Conservation (phyloP, 2,888 invertebrate genomes). For the Macrosiphum euphorbiae region DNA sequence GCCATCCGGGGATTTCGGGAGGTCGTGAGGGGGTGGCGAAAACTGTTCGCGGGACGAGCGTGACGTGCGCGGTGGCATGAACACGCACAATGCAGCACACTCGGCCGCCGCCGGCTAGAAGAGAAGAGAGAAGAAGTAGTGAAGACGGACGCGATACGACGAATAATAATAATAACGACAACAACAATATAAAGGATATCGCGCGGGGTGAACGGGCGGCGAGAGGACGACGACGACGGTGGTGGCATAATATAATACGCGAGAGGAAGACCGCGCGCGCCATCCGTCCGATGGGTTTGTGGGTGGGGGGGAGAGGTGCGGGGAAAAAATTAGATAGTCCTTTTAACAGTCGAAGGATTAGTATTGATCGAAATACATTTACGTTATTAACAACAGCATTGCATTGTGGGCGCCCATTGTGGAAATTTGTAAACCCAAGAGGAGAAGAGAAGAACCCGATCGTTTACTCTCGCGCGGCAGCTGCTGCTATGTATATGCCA, state of each 20-base stretch:
- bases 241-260: neutral
- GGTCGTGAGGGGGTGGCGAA: neutral
- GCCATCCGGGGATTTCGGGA: neutral
- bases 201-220: neutral
- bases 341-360: slow-evolving; percentile 57
- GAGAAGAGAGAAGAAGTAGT: neutral
- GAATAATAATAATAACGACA: neutral
- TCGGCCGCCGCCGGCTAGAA: slow-evolving; percentile 1
- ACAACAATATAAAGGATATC: neutral
- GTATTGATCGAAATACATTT: slow-evolving; percentile 52
- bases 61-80: slow-evolving; percentile 27
- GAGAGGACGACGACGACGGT: neutral
- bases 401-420: slow-evolving; percentile 52
- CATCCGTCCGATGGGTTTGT: no score
- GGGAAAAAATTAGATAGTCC: slow-evolving; percentile 37
- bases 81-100: neutral
- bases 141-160: slow-evolving; percentile 3
- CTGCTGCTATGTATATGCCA: neutral
- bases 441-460: slow-evolving; percentile 47
- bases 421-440: slow-evolving; percentile 35
- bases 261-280: neutral
- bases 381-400: slow-evolving; percentile 37
- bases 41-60: neutral
- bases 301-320: neutral
- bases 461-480: slow-evolving; percentile 50